Evolutionary conservation across 2,113 vertebrate species (phyloP).

Genomic region (Prunella fulvescens): DNA sequence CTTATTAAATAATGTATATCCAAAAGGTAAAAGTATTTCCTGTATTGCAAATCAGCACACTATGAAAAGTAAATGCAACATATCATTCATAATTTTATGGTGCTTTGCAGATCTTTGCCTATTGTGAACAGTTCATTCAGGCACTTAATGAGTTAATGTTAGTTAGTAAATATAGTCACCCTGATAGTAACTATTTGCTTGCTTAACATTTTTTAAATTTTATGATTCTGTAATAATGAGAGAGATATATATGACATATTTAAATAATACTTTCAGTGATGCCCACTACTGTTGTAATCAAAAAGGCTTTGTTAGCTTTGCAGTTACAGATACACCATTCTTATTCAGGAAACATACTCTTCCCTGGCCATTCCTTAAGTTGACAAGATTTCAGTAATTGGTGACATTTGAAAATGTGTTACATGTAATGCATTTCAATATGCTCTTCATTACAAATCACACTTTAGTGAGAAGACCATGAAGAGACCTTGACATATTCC

Average conservation of each 20-base stretch:
- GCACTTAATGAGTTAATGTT: conserved; percentile 1
- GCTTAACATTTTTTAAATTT: not conserved
- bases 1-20: not conserved
- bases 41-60: not conserved
- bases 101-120: conserved; percentile 34
- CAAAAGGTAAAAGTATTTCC: not conserved
- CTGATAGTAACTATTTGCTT: not conserved
- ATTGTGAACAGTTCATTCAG: conserved; percentile 13
- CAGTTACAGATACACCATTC: not conserved
- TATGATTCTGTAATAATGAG: not conserved
- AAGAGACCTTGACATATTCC: not conserved
- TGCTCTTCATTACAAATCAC: not conserved
- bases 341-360: not conserved
- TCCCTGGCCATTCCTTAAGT: not conserved
- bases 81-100: conserved; percentile 1
- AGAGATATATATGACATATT: not conserved
- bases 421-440: not conserved
- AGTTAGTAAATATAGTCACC: conserved; percentile 11
- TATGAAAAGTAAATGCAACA: not conserved
- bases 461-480: not conserved
- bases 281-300: not conserved
- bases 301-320: not conserved
- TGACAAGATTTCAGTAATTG: not conserved
- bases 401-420: not conserved
- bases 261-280: conserved; percentile 2